Evolutionary conservation across 2,113 vertebrate species (phyloP).

Genomic region (Erythrocebus patas): DNA sequence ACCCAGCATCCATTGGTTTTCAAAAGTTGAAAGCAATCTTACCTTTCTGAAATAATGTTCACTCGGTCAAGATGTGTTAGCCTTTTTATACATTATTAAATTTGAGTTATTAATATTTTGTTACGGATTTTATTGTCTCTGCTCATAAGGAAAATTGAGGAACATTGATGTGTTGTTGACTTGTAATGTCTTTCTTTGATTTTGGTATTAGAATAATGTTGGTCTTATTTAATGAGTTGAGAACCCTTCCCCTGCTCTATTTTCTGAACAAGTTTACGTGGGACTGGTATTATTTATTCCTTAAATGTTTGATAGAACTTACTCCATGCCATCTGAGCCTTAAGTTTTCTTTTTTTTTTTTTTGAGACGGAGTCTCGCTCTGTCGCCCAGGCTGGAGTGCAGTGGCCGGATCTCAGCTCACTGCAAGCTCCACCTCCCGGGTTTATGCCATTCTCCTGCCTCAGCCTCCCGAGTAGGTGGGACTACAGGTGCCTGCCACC

Average conservation of each 20-base stretch:
- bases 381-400: too few species aligned
- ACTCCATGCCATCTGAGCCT: neutral
- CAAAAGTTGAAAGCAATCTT: neutral
- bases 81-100: neutral
- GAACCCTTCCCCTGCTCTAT: neutral
- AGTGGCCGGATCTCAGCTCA: too few species aligned
- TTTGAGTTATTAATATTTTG: neutral
- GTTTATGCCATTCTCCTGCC: too few species aligned
- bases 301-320: neutral
- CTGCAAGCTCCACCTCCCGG: too few species aligned
- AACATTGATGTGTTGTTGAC: neutral
- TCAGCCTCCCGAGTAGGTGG: too few species aligned
- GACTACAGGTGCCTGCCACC: accelerated
- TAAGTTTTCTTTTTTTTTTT: neutral
- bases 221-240: neutral
- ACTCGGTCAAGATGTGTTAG: neutral
- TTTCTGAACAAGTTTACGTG: neutral
- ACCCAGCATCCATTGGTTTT: too few species aligned
- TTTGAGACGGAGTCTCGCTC: too few species aligned
- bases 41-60: neutral
- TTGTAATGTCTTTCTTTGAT: neutral
- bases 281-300: neutral
- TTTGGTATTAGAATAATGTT: neutral
- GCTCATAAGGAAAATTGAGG: neutral
- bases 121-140: neutral